phyloP scores from a whole-genome alignment of 2,888 invertebrate genomes.

The Scaptomyza polygonia region DNA sequence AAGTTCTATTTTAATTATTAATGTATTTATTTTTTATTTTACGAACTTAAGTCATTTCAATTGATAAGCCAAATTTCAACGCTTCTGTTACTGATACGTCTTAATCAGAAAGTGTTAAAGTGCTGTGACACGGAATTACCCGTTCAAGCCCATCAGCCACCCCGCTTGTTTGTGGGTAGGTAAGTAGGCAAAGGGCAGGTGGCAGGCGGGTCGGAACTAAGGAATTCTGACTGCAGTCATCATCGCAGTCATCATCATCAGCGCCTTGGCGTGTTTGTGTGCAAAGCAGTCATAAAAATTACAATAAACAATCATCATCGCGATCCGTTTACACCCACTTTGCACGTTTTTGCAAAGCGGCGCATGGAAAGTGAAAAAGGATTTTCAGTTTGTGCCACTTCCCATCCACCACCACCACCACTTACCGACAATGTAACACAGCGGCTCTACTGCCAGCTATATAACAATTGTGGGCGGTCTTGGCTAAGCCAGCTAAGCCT shows the following conservation, averaged over 20 bases:
- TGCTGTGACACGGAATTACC: conserved; percentile 34
- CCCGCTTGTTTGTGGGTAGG: neutral
- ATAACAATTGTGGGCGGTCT: conserved; percentile 24
- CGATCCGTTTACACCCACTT: conserved; percentile 82
- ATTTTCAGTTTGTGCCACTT: conserved; percentile 54
- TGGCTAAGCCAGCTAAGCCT: conserved; percentile 39
- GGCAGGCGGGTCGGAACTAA: neutral
- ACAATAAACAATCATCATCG: conserved; percentile 80
- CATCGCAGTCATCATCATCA: conserved; percentile 67
- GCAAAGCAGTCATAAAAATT: conserved; percentile 81
- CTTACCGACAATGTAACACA: conserved; percentile 14
- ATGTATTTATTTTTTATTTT: neutral
- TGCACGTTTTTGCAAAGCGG: conserved; percentile 72
- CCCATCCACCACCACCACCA: conserved; percentile 14
- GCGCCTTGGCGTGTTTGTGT: conserved; percentile 80
- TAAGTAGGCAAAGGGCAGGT: neutral
- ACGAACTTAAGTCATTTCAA: neutral
- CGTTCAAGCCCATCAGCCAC: conserved; percentile 7
- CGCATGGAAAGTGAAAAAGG: conserved; percentile 70
- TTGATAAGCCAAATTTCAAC: conserved; percentile 3
- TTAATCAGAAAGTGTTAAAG: conserved; percentile 72
- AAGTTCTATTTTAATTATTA: too few relatives aligned
- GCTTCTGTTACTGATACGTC: conserved; percentile 44
- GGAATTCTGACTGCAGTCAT: conserved; percentile 50
- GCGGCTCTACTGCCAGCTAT: neutral